Evolutionary conservation across 2,888 invertebrate species (phyloP).

Genomic region (Leucophenga maculata): DNA sequence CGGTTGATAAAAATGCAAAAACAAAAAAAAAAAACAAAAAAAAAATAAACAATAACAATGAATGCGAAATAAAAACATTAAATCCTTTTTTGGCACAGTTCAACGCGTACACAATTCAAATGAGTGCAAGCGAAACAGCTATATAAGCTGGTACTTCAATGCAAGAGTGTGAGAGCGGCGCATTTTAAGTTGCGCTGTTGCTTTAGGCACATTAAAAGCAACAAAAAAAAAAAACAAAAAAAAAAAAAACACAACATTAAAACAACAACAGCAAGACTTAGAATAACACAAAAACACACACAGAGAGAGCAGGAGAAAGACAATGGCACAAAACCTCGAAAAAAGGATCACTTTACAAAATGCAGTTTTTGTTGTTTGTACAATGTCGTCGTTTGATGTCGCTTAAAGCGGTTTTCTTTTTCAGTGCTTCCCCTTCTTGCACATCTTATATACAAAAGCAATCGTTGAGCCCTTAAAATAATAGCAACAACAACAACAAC

Average conservation of each 20-base stretch:
- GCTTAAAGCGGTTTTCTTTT: slow-evolving; percentile 18
- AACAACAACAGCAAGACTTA: not conserved
- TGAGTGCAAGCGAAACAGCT: not conserved
- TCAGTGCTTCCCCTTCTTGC: slow-evolving; percentile 49
- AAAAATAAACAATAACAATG: not conserved
- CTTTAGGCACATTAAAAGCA: slow-evolving; percentile 16
- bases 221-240: slow-evolving; percentile 11
- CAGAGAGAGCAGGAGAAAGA: not conserved
- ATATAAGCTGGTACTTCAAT: not conserved
- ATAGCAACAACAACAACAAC: slow-evolving; percentile 2
- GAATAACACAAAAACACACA: not conserved
- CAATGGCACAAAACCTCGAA: not conserved
- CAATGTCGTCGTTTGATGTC: slow-evolving; percentile 11
- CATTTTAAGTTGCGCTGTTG: not conserved
- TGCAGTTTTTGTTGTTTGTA: slow-evolving; percentile 31
- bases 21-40: not conserved
- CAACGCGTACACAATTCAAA: slow-evolving; percentile 1
- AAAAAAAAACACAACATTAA: not conserved
- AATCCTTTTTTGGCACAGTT: slow-evolving; percentile 25
- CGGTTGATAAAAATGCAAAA: not conserved
- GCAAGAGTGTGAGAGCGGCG: not conserved
- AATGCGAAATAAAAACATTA: slow-evolving; percentile 1
- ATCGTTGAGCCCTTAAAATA: slow-evolving; percentile 1
- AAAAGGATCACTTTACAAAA: slow-evolving; percentile 36
- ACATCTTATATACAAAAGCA: slow-evolving; percentile 25